Evolutionary conservation across 2,888 invertebrate species (phyloP), one percentile per base, ranked within the genome.

Genomic region (Caenorhabditis doughertyi): DNA sequence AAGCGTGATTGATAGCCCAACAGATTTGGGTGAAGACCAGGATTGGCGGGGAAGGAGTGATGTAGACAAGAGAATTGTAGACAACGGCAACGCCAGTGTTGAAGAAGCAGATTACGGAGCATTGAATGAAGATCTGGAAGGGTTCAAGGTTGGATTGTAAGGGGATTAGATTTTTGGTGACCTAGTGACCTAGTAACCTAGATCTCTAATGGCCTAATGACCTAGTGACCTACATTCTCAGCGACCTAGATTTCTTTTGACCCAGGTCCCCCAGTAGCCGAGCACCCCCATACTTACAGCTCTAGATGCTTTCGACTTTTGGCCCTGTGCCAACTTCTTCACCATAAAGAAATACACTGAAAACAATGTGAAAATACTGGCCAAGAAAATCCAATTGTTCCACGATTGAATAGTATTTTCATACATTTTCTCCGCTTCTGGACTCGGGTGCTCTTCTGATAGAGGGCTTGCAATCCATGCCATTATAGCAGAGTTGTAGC

Each of bases 61-160:
- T n/a, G n/a, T 51, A 51, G 51, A 51, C 51, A 25, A 51, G 51
- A 16, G 25, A 11, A 11, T 51, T 60, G 42, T 60, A 60, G 60
- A 27, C 23, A 0, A 77, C 23, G 11, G 77, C 77, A 51, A 55
- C 55, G 44, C 29, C 53, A 4, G 77, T 77, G 62, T 77, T 77
- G 70, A 70, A 77, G 77, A 77, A 77, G 23, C 77, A 77, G 32
- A 77, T 77, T 9, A 77, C 25, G n/a, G 62, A 62, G 77, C 77
- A 77, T 77, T 77, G 77, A 35, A 77, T 68, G 64, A 77, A 77
- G 25, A 77, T 77, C 77, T 77, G 62, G 11, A 68, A 25, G 25
- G n/a, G n/a, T n/a, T 49, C 3, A 2, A 7, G n/a, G 11, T n/a
- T n/a, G 42, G 11, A 42, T 42, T 42, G n/a, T 1, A 21, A 23